These are phyloP conservation scores for Pomacea maculata DNA, from an alignment of 1,140 invertebrate genomes.

Conservation along the genomic window DNA sequence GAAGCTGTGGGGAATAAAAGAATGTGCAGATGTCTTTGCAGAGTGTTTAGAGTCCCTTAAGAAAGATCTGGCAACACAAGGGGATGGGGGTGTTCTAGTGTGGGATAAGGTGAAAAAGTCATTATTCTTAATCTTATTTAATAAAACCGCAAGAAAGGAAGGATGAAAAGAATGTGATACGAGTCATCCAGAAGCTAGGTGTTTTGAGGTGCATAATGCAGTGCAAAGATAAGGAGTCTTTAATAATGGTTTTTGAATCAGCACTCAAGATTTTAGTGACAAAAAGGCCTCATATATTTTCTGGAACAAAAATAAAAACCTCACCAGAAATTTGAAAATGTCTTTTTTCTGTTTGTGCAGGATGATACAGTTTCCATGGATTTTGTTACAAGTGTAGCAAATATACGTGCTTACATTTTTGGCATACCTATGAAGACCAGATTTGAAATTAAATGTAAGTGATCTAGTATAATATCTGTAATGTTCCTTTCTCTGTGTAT, in stretches of 20 bases:
- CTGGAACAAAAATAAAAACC: background rate
- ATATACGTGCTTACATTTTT: conserved; percentile 92
- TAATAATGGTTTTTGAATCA: too few relatives aligned
- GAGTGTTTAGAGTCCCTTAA: conserved; percentile 77
- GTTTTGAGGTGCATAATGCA: too few relatives aligned
- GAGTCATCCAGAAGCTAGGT: too few relatives aligned
- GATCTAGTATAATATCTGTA: conserved; percentile 1
- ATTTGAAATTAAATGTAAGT: conserved; percentile 96
- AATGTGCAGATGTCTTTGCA: conserved; percentile 81
- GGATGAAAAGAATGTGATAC: too few relatives aligned
- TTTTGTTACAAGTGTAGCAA: conserved; percentile 95
- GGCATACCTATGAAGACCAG: conserved; percentile 85
- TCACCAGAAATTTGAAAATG: background rate
- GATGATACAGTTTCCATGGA: conserved; percentile 94
- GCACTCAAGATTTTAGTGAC: too few relatives aligned
- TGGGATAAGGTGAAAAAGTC: conserved; percentile 85
- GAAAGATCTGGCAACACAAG: conserved; percentile 67
- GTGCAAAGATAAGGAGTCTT: too few relatives aligned
- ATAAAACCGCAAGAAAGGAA: too few relatives aligned
- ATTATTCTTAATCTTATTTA: too few relatives aligned
- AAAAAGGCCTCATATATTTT: background rate
- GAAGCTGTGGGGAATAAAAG: conserved; percentile 81
- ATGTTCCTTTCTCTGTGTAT: too few relatives aligned
- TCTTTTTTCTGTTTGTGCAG: conserved; percentile 49
- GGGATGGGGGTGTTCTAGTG: conserved; percentile 76